Evolutionary conservation across 2,888 invertebrate species (phyloP).

Genomic region (Apeira syringaria): DNA sequence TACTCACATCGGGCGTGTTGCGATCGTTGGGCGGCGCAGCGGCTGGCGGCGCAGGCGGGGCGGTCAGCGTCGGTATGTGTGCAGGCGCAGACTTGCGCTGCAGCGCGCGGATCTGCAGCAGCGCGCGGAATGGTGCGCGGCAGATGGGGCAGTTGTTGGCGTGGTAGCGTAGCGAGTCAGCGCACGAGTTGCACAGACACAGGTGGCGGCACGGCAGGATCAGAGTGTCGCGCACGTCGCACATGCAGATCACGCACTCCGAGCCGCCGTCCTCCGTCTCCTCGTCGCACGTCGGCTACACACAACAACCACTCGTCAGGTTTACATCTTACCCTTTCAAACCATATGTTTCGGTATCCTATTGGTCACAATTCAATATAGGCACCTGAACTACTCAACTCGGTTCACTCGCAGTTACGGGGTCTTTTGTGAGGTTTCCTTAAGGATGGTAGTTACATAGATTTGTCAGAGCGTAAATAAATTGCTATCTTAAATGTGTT

Average conservation of each 20-base stretch:
- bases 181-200: constrained; percentile 98
- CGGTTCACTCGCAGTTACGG: no score
- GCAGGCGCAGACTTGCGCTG: constrained; percentile 79
- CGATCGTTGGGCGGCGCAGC: constrained; percentile 25
- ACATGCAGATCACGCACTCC: constrained; percentile 99
- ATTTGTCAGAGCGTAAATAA: no score
- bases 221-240: constrained; percentile 97
- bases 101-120: constrained; percentile 97
- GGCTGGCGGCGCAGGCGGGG: constrained; percentile 33
- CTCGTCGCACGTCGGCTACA: constrained; percentile 86
- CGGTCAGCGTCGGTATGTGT: no score
- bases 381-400: no score
- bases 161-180: constrained; percentile 93
- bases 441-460: no score
- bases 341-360: no score
- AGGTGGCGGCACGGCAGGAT: constrained; percentile 99
- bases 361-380: no score
- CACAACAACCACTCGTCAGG: no score
- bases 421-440: no score
- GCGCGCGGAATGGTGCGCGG: constrained; percentile 98
- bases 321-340: no score
- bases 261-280: constrained; percentile 97
- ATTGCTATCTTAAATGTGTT: no score
- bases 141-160: constrained; percentile 99
- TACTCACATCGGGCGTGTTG: constrained; percentile 80